Evolutionary conservation across 2,797 vertebrate genomes (phyloP), one percentile per base, ranked within the genome.

Genomic region (Brachyalestes nurse): DNA sequence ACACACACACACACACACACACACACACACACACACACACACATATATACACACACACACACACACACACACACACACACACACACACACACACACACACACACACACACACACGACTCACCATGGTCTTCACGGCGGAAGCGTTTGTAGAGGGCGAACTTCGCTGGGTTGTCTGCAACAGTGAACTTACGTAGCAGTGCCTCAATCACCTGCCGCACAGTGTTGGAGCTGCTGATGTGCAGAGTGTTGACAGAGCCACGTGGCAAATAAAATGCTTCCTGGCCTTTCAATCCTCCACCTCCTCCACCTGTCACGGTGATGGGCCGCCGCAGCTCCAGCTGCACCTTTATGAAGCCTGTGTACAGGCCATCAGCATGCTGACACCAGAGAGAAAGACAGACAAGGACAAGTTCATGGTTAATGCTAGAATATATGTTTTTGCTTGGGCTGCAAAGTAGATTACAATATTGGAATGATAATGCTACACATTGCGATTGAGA

Each of bases 341-440:
- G 97, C 66, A 99, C 98, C 86, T 98, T 97, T 90, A 99, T 97
- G 93, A 99, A 99, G 86, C 98, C 98, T 17, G 98, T 99, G 89
- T 98, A 99, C 72, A 95, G 89, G 72, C 96, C 95, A 9, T 91
- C 93, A 0, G 91, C 64, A 0, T 92, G 95, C 98, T 99, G 89
- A 13, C n/a, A 72, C 0, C 17, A 71, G 13, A 65, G 28, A 85
- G 10, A 65, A 1, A 67, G 1, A 69, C 5, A 57, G 7, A 12
- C 7, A 8, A 55, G 70, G 42, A 6, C 42, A 42, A 42, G 5
- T 6, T 42, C 42, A 42, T 42, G 42, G 42, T 42, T 6, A 42
- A 6, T 6, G 28, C 28, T 42, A 42, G 6, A 42, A 42, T 6
- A 42, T 5, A 42, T 9, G 9, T 42, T 42, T 42, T 9, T 42